Evolutionary conservation across 2,888 invertebrate genomes (phyloP).

Genomic region (Cephus sareptanus): DNA sequence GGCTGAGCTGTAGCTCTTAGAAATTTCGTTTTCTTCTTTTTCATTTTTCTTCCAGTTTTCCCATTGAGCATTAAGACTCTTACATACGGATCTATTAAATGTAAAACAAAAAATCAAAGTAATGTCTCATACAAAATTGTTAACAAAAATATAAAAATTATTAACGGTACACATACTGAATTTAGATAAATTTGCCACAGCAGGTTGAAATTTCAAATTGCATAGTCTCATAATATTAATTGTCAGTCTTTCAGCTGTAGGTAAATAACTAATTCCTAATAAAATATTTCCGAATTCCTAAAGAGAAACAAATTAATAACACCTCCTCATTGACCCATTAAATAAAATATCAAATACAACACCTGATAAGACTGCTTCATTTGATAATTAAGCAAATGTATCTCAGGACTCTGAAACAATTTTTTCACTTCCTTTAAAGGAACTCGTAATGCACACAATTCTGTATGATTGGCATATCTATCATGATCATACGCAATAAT

Average conservation of each 20-base stretch:
- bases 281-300: slow-evolving; percentile 66
- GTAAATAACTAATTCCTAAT: slow-evolving; percentile 66
- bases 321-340: neutral
- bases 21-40: slow-evolving; percentile 63
- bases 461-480: slow-evolving; percentile 67
- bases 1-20: slow-evolving; percentile 52
- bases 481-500: slow-evolving; percentile 66
- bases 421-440: slow-evolving; percentile 63
- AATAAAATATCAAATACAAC: slow-evolving; percentile 15
- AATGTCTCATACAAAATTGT: neutral
- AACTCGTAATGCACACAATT: slow-evolving; percentile 64
- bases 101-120: slow-evolving; percentile 21
- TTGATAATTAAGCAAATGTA: slow-evolving; percentile 62
- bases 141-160: neutral
- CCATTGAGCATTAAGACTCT: slow-evolving; percentile 64
- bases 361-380: slow-evolving; percentile 65
- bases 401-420: slow-evolving; percentile 59
- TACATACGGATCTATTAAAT: slow-evolving; percentile 62
- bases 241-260: slow-evolving; percentile 67
- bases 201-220: slow-evolving; percentile 58
- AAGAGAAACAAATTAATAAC: slow-evolving; percentile 25
- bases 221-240: slow-evolving; percentile 65
- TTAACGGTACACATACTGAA: slow-evolving; percentile 59
- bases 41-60: slow-evolving; percentile 61
- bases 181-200: slow-evolving; percentile 49